Evolutionary conservation across 2,888 invertebrate genomes (phyloP).

Genomic region (Diarsia rubi): DNA sequence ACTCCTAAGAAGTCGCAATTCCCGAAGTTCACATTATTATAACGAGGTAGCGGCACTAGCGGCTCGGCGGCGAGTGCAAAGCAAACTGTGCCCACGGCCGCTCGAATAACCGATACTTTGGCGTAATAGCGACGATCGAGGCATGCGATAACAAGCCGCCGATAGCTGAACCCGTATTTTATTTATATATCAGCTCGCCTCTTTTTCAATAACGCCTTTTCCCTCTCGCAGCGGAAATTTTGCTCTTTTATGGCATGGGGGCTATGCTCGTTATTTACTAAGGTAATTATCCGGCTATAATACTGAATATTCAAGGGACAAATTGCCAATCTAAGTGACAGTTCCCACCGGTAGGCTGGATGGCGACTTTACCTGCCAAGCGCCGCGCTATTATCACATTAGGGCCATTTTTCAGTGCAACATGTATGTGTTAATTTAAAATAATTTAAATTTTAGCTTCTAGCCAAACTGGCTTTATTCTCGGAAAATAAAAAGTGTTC

Average conservation of each 20-base stretch:
- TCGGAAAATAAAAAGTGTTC: neutral
- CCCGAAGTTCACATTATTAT: conserved; percentile 91
- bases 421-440: conserved; percentile 27
- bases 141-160: conserved; percentile 91
- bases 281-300: conserved; percentile 86
- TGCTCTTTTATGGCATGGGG: conserved; percentile 87
- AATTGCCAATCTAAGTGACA: conserved; percentile 81
- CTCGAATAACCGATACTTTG: conserved; percentile 88
- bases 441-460: conserved; percentile 5
- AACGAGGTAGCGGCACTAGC: conserved; percentile 86
- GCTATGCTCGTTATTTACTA: conserved; percentile 88
- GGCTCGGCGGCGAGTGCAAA: conserved; percentile 85
- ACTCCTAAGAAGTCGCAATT: conserved; percentile 87
- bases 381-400: conserved; percentile 45
- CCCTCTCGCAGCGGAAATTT: conserved; percentile 87
- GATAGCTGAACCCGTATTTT: conserved; percentile 91
- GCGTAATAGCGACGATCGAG: conserved; percentile 88
- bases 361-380: conserved; percentile 40
- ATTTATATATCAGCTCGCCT: conserved; percentile 90
- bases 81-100: conserved; percentile 89
- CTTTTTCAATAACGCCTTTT: conserved; percentile 91
- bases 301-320: conserved; percentile 84
- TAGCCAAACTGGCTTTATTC: neutral
- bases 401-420: conserved; percentile 37
- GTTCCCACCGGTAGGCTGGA: conserved; percentile 73